A percentile compares a stretch with the other conserved stretches of the same genome.
Conservation (phyloP, 1,140 invertebrate genomes). For the Riptortus pedestris region DNA sequence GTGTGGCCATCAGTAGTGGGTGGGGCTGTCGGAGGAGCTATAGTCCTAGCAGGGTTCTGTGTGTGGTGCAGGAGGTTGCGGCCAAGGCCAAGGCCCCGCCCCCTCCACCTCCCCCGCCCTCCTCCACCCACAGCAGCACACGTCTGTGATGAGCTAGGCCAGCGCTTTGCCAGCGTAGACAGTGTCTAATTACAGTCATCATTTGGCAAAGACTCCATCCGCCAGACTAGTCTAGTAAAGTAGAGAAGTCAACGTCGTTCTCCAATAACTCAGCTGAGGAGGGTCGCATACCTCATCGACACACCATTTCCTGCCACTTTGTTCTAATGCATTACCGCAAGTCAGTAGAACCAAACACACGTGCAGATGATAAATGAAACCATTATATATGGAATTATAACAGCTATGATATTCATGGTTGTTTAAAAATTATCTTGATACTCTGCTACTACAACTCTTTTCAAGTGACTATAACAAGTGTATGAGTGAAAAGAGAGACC, state of each 20-base stretch:
- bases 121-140: slow-evolving; percentile 33
- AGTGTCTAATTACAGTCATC: slow-evolving; percentile 42
- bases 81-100: slow-evolving; percentile 34
- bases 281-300: background rate
- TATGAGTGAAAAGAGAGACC: background rate
- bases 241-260: no score
- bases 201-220: slow-evolving; percentile 13
- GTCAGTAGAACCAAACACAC: background rate
- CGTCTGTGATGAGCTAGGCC: slow-evolving; percentile 43
- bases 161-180: slow-evolving; percentile 44
- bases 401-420: background rate
- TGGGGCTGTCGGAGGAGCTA: slow-evolving; percentile 34
- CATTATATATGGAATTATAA: background rate
- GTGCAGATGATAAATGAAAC: no score
- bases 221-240: no score
- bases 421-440: background rate
- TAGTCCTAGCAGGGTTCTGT: slow-evolving; percentile 36
- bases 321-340: background rate
- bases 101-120: slow-evolving; percentile 38
- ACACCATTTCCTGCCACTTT: background rate
- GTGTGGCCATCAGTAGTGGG: slow-evolving; percentile 36
- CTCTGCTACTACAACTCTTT: background rate
- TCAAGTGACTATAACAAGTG: background rate
- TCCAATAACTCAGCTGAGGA: background rate
- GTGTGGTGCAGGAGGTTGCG: slow-evolving; percentile 38